phyloP scores from a whole-genome alignment of 2,113 vertebrate genomes.

The Nycticebus coucang region DNA sequence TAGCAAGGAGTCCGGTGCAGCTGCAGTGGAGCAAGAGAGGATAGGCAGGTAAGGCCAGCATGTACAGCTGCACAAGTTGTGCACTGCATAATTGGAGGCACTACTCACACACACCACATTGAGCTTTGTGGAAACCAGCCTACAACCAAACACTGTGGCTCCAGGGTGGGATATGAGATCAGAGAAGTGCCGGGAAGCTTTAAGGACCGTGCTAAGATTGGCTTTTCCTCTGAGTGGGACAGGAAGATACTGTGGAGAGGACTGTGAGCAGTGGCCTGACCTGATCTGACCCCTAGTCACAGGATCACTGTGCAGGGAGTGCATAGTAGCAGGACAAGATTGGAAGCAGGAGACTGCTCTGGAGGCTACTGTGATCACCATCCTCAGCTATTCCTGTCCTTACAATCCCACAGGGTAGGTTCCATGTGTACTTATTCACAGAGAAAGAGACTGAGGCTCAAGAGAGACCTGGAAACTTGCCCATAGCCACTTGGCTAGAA shows the following conservation, averaged over 20 bases:
- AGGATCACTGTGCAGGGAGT: not conserved
- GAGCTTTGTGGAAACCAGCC: not conserved
- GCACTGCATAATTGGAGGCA: not conserved
- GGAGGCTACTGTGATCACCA: not conserved
- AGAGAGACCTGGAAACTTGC: not conserved
- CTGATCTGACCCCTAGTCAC: not conserved
- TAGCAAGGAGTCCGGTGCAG: not conserved
- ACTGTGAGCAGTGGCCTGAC: not conserved
- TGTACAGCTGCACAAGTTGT: not conserved
- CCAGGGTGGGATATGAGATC: not conserved
- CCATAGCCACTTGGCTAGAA: not conserved
- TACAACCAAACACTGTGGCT: not conserved
- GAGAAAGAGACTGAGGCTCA: not conserved
- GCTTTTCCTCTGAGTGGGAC: conserved; percentile 36
- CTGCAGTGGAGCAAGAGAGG: not conserved
- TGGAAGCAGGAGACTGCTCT: not conserved
- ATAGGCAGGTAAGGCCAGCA: not conserved
- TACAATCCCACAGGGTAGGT: not conserved
- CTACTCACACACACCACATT: not conserved
- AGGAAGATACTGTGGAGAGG: not conserved
- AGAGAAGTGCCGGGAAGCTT: not conserved
- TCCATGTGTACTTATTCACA: not conserved
- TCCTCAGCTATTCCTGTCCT: not conserved
- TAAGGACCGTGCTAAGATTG: not conserved
- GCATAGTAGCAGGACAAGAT: not conserved